These are phyloP conservation scores for Leptatherina wallacei DNA, from an alignment of 2,797 vertebrate species.

Conservation along the genomic window DNA sequence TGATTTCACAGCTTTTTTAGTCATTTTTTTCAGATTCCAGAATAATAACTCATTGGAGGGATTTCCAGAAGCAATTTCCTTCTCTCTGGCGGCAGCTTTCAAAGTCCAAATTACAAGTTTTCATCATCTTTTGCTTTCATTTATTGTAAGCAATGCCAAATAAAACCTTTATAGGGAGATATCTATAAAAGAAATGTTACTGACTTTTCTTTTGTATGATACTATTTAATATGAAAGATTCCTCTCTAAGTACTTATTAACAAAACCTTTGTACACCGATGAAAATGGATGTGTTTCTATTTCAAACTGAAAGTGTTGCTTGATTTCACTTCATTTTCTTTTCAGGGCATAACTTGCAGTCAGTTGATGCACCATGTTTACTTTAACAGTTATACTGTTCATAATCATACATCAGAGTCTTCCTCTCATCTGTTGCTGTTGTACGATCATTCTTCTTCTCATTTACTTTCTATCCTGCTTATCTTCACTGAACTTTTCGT, in stretches of 20 bases:
- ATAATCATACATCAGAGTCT: conserved; percentile 29
- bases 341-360: conserved; percentile 49
- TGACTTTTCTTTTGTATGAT: conserved; percentile 36
- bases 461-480: conserved; percentile 20
- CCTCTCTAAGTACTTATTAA: conserved; percentile 81
- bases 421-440: conserved; percentile 32
- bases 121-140: conserved; percentile 19
- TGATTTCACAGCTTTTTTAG: conserved; percentile 18
- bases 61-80: conserved; percentile 12
- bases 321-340: conserved; percentile 57
- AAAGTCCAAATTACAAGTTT: conserved; percentile 51
- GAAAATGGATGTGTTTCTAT: conserved; percentile 86
- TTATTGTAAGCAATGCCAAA: conserved; percentile 18
- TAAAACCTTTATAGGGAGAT: conserved; percentile 35
- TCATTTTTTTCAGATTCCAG: conserved; percentile 23
- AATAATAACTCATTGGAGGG: neutral
- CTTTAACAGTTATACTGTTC: conserved; percentile 51
- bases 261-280: conserved; percentile 58
- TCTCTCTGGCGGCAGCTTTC: conserved; percentile 81
- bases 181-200: conserved; percentile 15
- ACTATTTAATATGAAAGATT: conserved; percentile 83
- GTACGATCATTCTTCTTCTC: conserved; percentile 9
- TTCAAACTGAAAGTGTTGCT: conserved; percentile 76
- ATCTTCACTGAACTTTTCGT: conserved; percentile 36
- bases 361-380: conserved; percentile 64